phyloP scores from a whole-genome alignment of 2,113 vertebrate genomes.

The Limanda limanda region DNA sequence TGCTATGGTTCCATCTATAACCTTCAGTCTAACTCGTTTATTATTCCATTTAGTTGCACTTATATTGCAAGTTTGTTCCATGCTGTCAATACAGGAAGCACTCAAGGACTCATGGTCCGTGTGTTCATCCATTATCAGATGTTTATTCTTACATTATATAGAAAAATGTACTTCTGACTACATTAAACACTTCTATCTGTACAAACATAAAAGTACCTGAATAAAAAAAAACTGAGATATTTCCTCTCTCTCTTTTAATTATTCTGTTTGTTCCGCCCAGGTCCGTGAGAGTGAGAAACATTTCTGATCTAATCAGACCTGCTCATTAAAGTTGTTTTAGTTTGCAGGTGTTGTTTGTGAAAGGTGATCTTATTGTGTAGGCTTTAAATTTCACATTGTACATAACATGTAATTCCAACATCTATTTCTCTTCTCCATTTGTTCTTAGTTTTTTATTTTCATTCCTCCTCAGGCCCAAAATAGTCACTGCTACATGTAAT shows the following conservation, averaged over 20 bases:
- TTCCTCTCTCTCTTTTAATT: too few relatives aligned
- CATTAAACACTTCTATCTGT: background rate
- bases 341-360: too few relatives aligned
- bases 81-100: background rate
- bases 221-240: too few relatives aligned
- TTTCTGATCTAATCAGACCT: too few relatives aligned
- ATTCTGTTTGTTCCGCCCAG: too few relatives aligned
- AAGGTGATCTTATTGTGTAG: too few relatives aligned
- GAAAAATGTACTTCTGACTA: background rate
- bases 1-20: background rate
- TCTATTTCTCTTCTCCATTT: background rate
- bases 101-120: constrained; percentile 1
- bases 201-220: background rate
- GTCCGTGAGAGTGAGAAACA: too few relatives aligned
- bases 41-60: background rate
- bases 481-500: background rate
- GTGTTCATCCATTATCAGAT: background rate
- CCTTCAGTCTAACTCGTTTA: background rate
- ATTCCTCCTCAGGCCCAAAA: background rate
- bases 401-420: too few relatives aligned
- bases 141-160: background rate
- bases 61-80: background rate
- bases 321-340: too few relatives aligned
- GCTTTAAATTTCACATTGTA: too few relatives aligned
- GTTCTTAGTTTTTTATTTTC: background rate